Evolutionary conservation across 2,113 vertebrate species (phyloP).

Genomic region (Cololabis saira): DNA sequence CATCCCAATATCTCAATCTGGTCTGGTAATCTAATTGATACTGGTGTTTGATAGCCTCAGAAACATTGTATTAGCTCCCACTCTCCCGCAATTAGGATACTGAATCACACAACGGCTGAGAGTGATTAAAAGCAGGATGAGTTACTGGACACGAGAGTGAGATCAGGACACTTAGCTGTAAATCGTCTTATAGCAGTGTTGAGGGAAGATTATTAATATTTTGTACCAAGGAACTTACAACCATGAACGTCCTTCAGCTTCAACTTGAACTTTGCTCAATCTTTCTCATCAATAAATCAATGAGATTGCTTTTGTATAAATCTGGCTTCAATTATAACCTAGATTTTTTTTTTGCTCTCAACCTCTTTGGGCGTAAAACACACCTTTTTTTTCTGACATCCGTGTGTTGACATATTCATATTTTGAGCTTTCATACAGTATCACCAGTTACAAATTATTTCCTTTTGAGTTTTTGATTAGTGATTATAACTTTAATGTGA

Average conservation of each 20-base stretch:
- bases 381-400: too few relatives aligned
- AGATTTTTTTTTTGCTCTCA: too few relatives aligned
- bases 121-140: slow-evolving; percentile 33
- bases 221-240: too few relatives aligned
- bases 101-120: slow-evolving; percentile 7
- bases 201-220: neutral
- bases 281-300: too few relatives aligned
- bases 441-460: too few relatives aligned
- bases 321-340: too few relatives aligned
- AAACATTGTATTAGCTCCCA: slow-evolving; percentile 31
- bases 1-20: slow-evolving; percentile 46
- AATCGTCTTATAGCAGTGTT: neutral
- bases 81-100: slow-evolving; percentile 28
- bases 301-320: too few relatives aligned
- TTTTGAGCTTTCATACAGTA: too few relatives aligned
- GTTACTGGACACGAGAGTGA: neutral
- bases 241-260: neutral
- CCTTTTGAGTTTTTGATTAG: too few relatives aligned
- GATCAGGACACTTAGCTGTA: neutral
- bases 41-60: slow-evolving; percentile 29
- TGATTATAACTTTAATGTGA: too few relatives aligned
- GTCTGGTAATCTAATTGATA: slow-evolving; percentile 45
- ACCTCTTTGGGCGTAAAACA: too few relatives aligned
- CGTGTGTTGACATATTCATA: too few relatives aligned
- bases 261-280: neutral